Evolutionary conservation across 2,113 vertebrate genomes (phyloP).

Genomic region (Lasiurus borealis): DNA sequence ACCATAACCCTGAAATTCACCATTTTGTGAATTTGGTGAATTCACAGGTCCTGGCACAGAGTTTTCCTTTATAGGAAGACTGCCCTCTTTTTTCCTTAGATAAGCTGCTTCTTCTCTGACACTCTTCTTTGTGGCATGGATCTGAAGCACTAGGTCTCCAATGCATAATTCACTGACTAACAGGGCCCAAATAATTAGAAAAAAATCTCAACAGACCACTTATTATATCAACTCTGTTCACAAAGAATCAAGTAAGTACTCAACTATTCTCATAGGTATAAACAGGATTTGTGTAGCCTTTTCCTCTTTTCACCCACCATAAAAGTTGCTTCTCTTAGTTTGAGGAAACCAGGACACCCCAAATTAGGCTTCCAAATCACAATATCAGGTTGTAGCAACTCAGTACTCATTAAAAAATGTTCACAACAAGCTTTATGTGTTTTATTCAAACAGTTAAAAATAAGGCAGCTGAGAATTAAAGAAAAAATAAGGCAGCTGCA

Average conservation of each 20-base stretch:
- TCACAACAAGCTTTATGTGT: constrained; percentile 2
- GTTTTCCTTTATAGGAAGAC: constrained; percentile 19
- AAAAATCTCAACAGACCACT: background rate
- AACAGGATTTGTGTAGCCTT: background rate
- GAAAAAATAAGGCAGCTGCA: constrained; percentile 15
- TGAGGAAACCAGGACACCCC: constrained; percentile 51
- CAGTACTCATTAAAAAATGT: constrained; percentile 5
- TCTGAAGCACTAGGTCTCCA: constrained; percentile 30
- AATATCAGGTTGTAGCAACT: background rate
- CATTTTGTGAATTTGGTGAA: too few species aligned
- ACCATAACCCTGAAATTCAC: background rate
- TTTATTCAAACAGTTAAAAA: constrained; percentile 63
- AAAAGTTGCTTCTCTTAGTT: constrained; percentile 57
- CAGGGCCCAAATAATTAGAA: background rate
- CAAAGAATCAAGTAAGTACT: constrained; percentile 3
- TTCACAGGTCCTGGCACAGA: background rate
- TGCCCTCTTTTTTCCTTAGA: background rate
- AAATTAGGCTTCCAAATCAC: constrained; percentile 47
- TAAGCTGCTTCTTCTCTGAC: background rate
- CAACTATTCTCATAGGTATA: background rate
- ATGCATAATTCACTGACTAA: background rate
- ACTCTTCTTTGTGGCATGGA: constrained; percentile 12
- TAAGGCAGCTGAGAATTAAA: background rate
- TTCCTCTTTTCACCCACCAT: background rate
- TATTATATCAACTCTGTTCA: background rate